Evolutionary conservation across 2,797 vertebrate species (phyloP).

Genomic region (Clarias laeviceps): DNA sequence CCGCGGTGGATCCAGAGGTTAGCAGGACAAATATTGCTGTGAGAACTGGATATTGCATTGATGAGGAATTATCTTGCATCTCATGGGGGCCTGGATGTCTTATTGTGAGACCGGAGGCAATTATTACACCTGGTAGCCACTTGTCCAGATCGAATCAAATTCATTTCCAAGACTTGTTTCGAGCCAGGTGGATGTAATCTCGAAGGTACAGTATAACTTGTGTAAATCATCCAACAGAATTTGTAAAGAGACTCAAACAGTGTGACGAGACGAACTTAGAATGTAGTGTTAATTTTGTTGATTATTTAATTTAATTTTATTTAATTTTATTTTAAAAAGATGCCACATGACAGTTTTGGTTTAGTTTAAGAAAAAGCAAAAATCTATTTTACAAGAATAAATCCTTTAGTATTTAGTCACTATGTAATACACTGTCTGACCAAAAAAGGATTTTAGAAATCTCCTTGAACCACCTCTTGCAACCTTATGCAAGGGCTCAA

Average conservation of each 20-base stretch:
- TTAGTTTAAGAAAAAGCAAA: neutral
- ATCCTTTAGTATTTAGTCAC: neutral
- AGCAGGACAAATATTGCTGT: conserved; percentile 21
- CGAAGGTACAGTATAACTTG: neutral
- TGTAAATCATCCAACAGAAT: neutral
- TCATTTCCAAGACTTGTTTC: neutral
- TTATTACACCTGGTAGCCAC: conserved; percentile 32
- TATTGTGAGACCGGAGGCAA: neutral
- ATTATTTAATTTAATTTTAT: no score
- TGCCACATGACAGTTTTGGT: neutral
- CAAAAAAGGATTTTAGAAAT: no score
- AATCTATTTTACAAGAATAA: no score
- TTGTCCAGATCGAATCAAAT: conserved; percentile 1
- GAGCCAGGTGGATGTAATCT: neutral
- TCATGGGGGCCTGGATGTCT: conserved; percentile 20
- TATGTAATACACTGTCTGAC: neutral
- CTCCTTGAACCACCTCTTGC: no score
- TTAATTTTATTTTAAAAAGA: no score
- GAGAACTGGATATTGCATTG: conserved; percentile 32
- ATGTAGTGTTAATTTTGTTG: no score
- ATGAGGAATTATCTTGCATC: conserved; percentile 29
- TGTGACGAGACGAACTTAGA: no score
- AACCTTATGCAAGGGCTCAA: no score
- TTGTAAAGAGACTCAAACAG: neutral
- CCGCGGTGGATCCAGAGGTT: conserved; percentile 31